Evolutionary conservation across 2,888 invertebrate species (phyloP).

Genomic region (Eledona agricola): DNA sequence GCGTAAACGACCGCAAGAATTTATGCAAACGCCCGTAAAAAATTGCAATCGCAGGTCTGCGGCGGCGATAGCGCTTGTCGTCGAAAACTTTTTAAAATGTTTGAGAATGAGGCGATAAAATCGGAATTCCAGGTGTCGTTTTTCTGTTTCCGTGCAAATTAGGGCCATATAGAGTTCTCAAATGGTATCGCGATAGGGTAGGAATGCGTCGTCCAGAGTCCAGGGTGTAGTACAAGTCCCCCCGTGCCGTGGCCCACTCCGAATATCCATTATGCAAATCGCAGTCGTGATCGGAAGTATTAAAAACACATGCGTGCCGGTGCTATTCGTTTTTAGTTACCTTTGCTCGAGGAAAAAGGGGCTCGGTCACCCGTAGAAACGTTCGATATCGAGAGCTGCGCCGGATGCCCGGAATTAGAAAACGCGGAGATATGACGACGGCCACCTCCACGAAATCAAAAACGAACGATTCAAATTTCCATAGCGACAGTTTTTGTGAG

Average conservation of each 20-base stretch:
- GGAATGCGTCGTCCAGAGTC: slow-evolving; percentile 45
- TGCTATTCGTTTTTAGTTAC: slow-evolving; percentile 48
- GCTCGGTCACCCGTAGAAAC: slow-evolving; percentile 34
- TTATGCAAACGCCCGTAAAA: too few species aligned
- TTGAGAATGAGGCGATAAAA: slow-evolving; percentile 24
- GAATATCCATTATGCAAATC: slow-evolving; percentile 47
- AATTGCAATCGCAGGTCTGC: too few species aligned
- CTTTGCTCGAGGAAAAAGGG: slow-evolving; percentile 26
- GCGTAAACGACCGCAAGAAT: too few species aligned
- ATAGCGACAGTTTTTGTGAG: too few species aligned
- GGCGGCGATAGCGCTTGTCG: too few species aligned
- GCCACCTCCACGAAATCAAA: slow-evolving; percentile 18
- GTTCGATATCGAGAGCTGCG: slow-evolving; percentile 33
- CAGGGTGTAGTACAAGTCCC: slow-evolving; percentile 27
- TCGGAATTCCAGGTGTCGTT: slow-evolving; percentile 37
- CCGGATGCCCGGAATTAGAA: slow-evolving; percentile 34
- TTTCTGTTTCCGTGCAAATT: slow-evolving; percentile 45
- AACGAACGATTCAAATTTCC: slow-evolving; percentile 14
- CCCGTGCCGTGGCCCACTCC: slow-evolving; percentile 8
- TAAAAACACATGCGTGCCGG: slow-evolving; percentile 49
- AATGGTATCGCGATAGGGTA: slow-evolving; percentile 46
- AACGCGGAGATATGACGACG: slow-evolving; percentile 30
- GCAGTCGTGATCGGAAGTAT: slow-evolving; percentile 47
- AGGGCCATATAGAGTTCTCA: slow-evolving; percentile 47
- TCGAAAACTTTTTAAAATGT: too few species aligned